Conservation (phyloP, 2,113 vertebrate genomes). For the Theristicus caerulescens region DNA sequence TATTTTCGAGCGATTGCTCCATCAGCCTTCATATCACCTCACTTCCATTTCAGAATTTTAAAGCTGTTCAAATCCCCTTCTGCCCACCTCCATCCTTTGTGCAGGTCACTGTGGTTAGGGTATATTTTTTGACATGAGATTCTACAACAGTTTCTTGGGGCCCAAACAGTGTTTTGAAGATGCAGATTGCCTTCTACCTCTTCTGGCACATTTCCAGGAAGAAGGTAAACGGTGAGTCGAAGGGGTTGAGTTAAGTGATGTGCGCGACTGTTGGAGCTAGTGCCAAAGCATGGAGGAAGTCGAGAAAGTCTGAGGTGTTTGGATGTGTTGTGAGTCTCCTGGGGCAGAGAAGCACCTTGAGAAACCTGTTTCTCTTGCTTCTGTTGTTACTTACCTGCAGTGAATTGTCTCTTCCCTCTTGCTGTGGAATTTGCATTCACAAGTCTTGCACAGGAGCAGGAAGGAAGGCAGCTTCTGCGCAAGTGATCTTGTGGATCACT, state of each 20-base stretch:
- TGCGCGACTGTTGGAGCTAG: background rate
- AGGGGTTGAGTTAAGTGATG: background rate
- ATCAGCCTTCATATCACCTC: background rate
- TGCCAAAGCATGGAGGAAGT: background rate
- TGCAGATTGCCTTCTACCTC: background rate
- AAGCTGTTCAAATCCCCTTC: background rate
- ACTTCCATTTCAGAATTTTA: background rate
- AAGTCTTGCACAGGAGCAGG: background rate
- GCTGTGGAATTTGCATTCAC: background rate
- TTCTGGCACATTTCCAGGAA: background rate
- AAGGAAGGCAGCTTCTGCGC: background rate
- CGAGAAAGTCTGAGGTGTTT: background rate
- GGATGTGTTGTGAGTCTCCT: background rate
- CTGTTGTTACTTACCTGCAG: background rate
- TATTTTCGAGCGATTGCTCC: rapidly evolving
- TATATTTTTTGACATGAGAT: background rate
- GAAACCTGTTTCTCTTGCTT: background rate
- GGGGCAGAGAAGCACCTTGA: background rate
- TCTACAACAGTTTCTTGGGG: background rate
- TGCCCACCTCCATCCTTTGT: background rate
- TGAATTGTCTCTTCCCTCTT: background rate
- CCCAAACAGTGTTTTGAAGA: background rate
- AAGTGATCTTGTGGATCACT: background rate
- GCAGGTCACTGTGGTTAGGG: background rate
- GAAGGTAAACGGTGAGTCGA: background rate